These are phyloP conservation scores for Catonia carolina DNA, from an alignment of 2,888 invertebrate species.

Conservation along the genomic window DNA sequence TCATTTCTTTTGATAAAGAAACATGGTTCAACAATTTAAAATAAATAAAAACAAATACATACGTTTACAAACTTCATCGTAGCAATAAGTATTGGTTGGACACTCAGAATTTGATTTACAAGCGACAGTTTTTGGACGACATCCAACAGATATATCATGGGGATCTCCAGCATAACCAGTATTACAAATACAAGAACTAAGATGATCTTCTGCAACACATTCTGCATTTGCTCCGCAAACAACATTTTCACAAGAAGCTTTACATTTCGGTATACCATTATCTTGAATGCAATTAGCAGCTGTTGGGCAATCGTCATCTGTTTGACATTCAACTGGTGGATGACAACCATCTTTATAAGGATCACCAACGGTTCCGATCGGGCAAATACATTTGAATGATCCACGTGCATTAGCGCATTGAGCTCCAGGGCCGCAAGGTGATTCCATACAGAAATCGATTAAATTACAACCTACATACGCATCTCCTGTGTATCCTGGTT, in stretches of 20 bases:
- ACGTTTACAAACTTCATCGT: conserved; percentile 75
- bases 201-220: conserved; percentile 68
- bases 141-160: conserved; percentile 60
- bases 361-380: conserved; percentile 72
- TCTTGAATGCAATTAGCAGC: conserved; percentile 68
- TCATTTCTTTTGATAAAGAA: too few species aligned
- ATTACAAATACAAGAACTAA: conserved; percentile 70
- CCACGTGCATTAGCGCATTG: conserved; percentile 73
- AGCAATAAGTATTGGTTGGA: conserved; percentile 70
- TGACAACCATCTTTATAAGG: conserved; percentile 77
- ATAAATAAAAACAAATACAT: too few species aligned
- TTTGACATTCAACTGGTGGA: conserved; percentile 71
- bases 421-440: conserved; percentile 74
- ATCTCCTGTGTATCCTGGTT: conserved; percentile 81
- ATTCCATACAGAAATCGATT: conserved; percentile 70
- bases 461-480: conserved; percentile 61
- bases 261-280: conserved; percentile 71
- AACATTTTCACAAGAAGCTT: conserved; percentile 68
- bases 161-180: conserved; percentile 72
- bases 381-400: conserved; percentile 72
- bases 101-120: conserved; percentile 69
- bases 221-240: conserved; percentile 79
- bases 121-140: conserved; percentile 63
- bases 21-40: too few species aligned
- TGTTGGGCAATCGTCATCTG: conserved; percentile 71